These are phyloP conservation scores for Tricholauxania praeusta DNA, from an alignment of 2,888 invertebrate species.

Conservation along the genomic window DNA sequence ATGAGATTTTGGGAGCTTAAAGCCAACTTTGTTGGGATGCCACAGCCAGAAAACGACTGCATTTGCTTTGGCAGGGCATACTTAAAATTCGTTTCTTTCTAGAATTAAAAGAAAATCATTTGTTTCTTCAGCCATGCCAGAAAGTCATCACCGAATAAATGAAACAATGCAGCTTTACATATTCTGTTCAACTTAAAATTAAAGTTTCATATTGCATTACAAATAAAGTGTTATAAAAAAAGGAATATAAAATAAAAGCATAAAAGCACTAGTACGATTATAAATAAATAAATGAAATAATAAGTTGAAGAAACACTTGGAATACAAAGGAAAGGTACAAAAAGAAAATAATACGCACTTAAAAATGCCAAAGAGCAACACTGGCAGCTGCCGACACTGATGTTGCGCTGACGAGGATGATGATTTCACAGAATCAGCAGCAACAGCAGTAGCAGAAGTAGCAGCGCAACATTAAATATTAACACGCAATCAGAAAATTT, in stretches of 20 bases:
- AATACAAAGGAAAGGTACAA: neutral
- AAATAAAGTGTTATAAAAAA: conserved; percentile 20
- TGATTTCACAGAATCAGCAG: conserved; percentile 22
- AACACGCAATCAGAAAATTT: conserved; percentile 45
- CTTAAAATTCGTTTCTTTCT: too few relatives aligned
- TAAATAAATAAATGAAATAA: neutral
- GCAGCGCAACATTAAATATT: conserved; percentile 44
- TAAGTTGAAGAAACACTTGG: neutral
- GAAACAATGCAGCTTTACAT: neutral
- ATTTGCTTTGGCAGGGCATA: too few relatives aligned
- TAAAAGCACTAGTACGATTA: neutral
- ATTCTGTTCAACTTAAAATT: conserved; percentile 28
- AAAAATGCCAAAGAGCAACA: conserved; percentile 37
- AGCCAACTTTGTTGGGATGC: too few relatives aligned
- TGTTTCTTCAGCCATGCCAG: too few relatives aligned
- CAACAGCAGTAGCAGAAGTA: conserved; percentile 33
- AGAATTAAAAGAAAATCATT: too few relatives aligned
- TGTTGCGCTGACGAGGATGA: conserved; percentile 1
- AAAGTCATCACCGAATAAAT: too few relatives aligned
- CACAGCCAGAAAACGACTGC: too few relatives aligned
- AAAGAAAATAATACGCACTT: conserved; percentile 22
- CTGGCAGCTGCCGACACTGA: conserved; percentile 16
- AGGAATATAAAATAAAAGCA: neutral
- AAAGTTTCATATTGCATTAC: conserved; percentile 39
- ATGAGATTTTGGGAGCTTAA: too few relatives aligned